Evolutionary conservation across 1,140 invertebrate genomes (phyloP).

Genomic region (Achatina immaculata): DNA sequence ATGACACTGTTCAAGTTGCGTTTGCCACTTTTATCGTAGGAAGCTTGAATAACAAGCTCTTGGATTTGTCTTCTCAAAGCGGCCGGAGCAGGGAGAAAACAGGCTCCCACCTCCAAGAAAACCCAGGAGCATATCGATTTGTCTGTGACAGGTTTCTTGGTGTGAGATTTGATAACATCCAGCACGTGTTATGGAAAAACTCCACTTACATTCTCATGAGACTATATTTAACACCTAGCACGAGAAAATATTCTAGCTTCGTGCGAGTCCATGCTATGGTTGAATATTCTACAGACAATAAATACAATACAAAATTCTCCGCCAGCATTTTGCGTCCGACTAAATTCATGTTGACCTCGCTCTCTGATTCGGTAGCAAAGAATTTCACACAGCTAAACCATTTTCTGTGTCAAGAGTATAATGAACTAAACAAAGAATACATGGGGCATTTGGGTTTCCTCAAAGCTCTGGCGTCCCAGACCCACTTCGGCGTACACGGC

Average conservation of each 20-base stretch:
- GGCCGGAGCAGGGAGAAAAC: not conserved
- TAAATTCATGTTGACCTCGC: not conserved
- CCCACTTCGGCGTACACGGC: not conserved
- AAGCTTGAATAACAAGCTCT: slow-evolving; percentile 11
- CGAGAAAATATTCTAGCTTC: not conserved
- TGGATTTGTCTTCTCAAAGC: not conserved
- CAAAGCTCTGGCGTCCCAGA: not conserved
- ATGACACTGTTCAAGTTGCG: slow-evolving; percentile 17
- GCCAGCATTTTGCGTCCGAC: not conserved
- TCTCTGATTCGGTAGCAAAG: not conserved
- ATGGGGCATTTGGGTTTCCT: not conserved
- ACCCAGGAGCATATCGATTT: too few species aligned
- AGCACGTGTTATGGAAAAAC: slow-evolving; percentile 1
- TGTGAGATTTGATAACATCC: not conserved
- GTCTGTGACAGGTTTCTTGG: not conserved
- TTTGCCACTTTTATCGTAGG: slow-evolving; percentile 11
- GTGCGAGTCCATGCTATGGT: not conserved
- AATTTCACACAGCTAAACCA: not conserved
- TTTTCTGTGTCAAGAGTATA: not conserved
- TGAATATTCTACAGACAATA: not conserved
- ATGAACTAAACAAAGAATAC: not conserved
- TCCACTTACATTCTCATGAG: not conserved
- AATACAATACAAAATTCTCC: not conserved
- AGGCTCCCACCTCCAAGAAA: too few species aligned
- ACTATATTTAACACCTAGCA: not conserved